Percentiles rank a stretch among this genome's conserved stretches.
These are phyloP conservation scores for Craterocephalus amniculus DNA, from an alignment of 2,797 vertebrate species.

Conservation along the genomic window DNA sequence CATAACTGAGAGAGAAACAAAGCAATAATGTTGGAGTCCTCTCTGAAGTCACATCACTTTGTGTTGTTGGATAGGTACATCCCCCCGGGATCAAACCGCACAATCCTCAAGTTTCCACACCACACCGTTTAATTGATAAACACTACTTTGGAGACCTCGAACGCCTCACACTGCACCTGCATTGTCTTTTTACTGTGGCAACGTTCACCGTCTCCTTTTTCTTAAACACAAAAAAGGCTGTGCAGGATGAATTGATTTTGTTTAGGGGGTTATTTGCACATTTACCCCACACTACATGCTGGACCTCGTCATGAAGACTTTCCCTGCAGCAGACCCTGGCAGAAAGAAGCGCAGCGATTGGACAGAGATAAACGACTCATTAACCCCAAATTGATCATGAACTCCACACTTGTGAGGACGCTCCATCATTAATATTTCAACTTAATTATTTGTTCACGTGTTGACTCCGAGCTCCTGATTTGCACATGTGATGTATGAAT, in stretches of 20 bases:
- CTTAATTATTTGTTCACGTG: conserved; percentile 81
- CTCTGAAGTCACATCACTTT: conserved; percentile 17
- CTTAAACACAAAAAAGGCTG: conserved; percentile 31
- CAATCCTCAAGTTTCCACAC: conserved; percentile 31
- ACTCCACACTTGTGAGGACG: conserved; percentile 73
- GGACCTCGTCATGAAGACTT: conserved; percentile 43
- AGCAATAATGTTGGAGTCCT: conserved; percentile 36
- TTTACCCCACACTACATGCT: conserved; percentile 58
- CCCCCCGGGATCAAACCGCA: neutral
- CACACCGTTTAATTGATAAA: conserved; percentile 24
- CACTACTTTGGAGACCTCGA: conserved; percentile 1
- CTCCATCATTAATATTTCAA: conserved; percentile 83
- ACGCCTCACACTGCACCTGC: conserved; percentile 9
- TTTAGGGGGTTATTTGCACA: conserved; percentile 74
- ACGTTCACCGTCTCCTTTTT: conserved; percentile 29
- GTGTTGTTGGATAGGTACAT: neutral
- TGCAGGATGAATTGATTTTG: conserved; percentile 72
- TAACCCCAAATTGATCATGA: conserved; percentile 82
- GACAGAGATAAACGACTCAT: conserved; percentile 82
- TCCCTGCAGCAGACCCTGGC: conserved; percentile 38
- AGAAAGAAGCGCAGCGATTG: conserved; percentile 63
- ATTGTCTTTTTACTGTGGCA: neutral
- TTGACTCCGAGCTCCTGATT: conserved; percentile 79
- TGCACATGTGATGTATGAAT: conserved; percentile 82
- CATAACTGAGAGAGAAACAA: conserved; percentile 30